Conservation (phyloP, 2,888 invertebrate species). For the Pandemis cinnamomeana region DNA sequence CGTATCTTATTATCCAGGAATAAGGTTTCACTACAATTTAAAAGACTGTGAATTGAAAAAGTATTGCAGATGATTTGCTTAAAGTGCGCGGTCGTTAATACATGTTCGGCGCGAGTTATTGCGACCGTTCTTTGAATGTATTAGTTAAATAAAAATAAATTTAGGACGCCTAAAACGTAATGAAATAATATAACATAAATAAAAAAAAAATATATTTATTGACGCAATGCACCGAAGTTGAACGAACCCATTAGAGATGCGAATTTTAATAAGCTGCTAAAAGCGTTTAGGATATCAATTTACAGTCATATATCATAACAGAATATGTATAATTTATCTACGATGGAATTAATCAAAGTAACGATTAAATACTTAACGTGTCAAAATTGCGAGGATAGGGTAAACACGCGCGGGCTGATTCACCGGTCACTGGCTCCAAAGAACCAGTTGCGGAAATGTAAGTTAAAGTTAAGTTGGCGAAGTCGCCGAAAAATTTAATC, state of each 20-base stretch:
- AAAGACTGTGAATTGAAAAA: neutral
- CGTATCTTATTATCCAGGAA: neutral
- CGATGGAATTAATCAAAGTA: constrained; percentile 31
- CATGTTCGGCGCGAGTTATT: neutral
- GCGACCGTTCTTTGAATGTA: neutral
- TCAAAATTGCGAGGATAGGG: constrained; percentile 50
- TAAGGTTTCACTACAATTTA: neutral
- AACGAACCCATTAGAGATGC: constrained; percentile 30
- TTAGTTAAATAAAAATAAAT: neutral
- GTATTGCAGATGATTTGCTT: neutral
- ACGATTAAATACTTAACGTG: constrained; percentile 19
- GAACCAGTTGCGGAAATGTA: constrained; percentile 68
- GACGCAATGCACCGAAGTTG: constrained; percentile 23
- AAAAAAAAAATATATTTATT: neutral
- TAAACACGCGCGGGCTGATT: constrained; percentile 64
- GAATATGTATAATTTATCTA: constrained; percentile 29
- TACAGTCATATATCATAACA: constrained; percentile 31
- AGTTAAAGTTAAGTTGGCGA: constrained; percentile 49
- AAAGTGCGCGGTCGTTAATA: neutral
- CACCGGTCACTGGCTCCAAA: constrained; percentile 69
- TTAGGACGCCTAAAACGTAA: neutral
- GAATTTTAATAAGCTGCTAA: constrained; percentile 33
- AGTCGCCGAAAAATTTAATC: constrained; percentile 16
- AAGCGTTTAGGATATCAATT: constrained; percentile 34
- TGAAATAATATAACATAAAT: neutral